Conservation (phyloP, 1,140 invertebrate species). For the Paralvinella palmiformis region DNA sequence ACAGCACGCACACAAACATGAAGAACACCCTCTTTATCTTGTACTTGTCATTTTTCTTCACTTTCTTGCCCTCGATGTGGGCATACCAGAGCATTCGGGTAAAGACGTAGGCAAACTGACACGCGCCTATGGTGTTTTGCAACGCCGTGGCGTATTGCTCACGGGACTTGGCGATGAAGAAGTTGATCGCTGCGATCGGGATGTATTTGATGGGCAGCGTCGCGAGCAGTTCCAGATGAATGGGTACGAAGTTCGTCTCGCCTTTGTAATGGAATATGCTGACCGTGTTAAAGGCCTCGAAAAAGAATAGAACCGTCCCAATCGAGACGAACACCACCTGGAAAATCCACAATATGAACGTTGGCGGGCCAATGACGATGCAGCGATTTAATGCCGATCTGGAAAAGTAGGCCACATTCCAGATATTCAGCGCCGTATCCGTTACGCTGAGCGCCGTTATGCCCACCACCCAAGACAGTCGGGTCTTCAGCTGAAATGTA, state of each 20-base stretch:
- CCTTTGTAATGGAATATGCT: conserved; percentile 8
- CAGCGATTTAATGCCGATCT: neutral
- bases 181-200: conserved; percentile 15
- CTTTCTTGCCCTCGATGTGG: conserved; percentile 18
- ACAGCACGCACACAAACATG: conserved; percentile 12
- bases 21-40: conserved; percentile 1
- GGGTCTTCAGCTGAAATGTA: too few species aligned
- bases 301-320: conserved; percentile 9
- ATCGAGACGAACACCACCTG: conserved; percentile 12
- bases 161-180: conserved; percentile 11
- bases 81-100: conserved; percentile 17
- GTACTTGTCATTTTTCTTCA: conserved; percentile 10
- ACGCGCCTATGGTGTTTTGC: conserved; percentile 8
- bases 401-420: neutral
- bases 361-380: conserved; percentile 17
- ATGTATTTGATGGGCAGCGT: conserved; percentile 15
- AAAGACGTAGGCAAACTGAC: conserved; percentile 12
- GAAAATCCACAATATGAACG: neutral
- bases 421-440: too few species aligned
- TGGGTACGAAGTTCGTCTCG: conserved; percentile 4
- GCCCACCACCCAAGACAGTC: too few species aligned
- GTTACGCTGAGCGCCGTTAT: too few species aligned
- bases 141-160: conserved; percentile 8
- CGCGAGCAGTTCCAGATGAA: conserved; percentile 10
- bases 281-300: conserved; percentile 13